Evolutionary conservation across 2,888 invertebrate genomes (phyloP).

Genomic region (Agonopterix alstromeriana): DNA sequence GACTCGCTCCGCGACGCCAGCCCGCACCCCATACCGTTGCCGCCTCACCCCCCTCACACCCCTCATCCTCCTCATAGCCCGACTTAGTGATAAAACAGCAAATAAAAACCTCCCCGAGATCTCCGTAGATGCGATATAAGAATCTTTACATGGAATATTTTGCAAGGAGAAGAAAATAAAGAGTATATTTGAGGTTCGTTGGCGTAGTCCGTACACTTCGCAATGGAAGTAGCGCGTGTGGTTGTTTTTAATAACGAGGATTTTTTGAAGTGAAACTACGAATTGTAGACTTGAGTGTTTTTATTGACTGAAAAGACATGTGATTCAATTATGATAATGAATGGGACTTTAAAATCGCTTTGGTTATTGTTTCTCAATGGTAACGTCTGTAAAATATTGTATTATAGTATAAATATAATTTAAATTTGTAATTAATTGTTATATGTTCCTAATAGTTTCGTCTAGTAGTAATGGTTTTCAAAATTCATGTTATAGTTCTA

Average conservation of each 20-base stretch:
- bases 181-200: conserved; percentile 19
- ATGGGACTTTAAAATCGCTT: background rate
- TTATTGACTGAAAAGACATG: conserved; percentile 3
- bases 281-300: conserved; percentile 1
- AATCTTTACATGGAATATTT: conserved; percentile 32
- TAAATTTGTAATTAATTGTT: conserved; percentile 62
- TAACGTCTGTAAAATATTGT: conserved; percentile 10
- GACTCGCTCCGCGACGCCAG: conserved; percentile 77
- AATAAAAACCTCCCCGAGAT: conserved; percentile 32
- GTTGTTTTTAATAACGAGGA: conserved; percentile 25
- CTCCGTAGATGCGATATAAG: conserved; percentile 37
- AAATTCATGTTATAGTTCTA: conserved; percentile 39
- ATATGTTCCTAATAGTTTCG: conserved; percentile 72
- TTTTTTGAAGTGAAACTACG: conserved; percentile 26
- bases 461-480: conserved; percentile 54
- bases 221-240: conserved; percentile 16
- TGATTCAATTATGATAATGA: background rate
- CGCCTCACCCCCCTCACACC: conserved; percentile 46
- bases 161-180: conserved; percentile 18
- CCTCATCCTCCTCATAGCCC: conserved; percentile 66
- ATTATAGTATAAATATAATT: conserved; percentile 26
- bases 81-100: conserved; percentile 48
- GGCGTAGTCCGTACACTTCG: conserved; percentile 14
- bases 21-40: conserved; percentile 51
- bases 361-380: background rate